A percentile compares a stretch with the other conserved stretches of the same genome.
phyloP scores from a whole-genome alignment of 2,113 vertebrate species.

The Elanus axillaris region DNA sequence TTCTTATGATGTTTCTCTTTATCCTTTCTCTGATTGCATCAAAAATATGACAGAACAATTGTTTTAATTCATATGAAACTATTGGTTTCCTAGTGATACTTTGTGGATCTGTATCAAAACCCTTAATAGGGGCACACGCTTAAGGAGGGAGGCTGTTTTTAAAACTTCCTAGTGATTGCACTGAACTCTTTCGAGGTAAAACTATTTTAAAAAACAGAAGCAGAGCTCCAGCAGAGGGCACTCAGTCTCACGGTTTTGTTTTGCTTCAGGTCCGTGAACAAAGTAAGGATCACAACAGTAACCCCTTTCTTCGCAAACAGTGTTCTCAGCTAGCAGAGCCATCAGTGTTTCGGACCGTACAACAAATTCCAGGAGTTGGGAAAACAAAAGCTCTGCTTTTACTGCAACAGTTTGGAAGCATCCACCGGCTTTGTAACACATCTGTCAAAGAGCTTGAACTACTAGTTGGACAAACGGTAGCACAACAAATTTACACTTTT shows the following conservation, averaged over 20 bases:
- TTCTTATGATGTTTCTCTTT: neutral
- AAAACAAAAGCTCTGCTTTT: constrained; percentile 82
- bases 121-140: fast-evolving
- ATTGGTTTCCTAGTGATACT: neutral
- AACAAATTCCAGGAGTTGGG: constrained; percentile 86
- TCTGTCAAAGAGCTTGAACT: constrained; percentile 71
- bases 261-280: constrained; percentile 79
- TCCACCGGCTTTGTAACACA: constrained; percentile 79
- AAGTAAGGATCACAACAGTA: constrained; percentile 69
- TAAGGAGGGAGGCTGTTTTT: neutral
- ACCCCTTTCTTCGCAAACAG: constrained; percentile 76
- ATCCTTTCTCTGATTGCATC: neutral
- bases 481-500: constrained; percentile 80
- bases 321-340: constrained; percentile 62
- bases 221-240: neutral
- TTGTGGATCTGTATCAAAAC: neutral
- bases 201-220: neutral
- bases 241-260: neutral
- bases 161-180: neutral
- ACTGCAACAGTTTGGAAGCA: constrained; percentile 78
- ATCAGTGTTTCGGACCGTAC: constrained; percentile 72
- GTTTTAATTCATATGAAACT: neutral
- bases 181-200: neutral
- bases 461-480: constrained; percentile 73
- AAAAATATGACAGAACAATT: neutral